Conservation (phyloP, 2,888 invertebrate species). For the Thereva unica region DNA sequence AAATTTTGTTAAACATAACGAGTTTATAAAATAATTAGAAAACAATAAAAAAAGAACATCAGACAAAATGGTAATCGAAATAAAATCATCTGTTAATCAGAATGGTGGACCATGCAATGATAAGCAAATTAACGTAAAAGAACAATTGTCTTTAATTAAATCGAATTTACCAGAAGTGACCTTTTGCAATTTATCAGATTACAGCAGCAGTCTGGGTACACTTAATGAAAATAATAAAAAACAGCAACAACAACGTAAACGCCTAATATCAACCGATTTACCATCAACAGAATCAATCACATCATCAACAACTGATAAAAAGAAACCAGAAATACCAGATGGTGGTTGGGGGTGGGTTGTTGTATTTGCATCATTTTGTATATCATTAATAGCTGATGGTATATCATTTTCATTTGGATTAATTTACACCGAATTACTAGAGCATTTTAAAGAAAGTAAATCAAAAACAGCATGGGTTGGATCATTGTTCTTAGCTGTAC, state of each 20-base stretch:
- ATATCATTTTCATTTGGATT: slow-evolving; percentile 92
- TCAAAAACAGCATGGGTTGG: slow-evolving; percentile 90
- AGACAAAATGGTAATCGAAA: slow-evolving; percentile 29
- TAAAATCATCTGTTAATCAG: slow-evolving; percentile 27
- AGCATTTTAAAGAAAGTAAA: slow-evolving; percentile 79
- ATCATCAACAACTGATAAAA: slow-evolving; percentile 50
- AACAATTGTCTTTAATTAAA: slow-evolving; percentile 46
- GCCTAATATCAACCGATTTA: slow-evolving; percentile 51
- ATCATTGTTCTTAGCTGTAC: slow-evolving; percentile 86
- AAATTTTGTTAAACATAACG: not conserved
- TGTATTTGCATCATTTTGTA: slow-evolving; percentile 80
- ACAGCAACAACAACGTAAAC: slow-evolving; percentile 49
- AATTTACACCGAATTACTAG: slow-evolving; percentile 79
- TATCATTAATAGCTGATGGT: slow-evolving; percentile 90
- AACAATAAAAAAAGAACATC: not conserved
- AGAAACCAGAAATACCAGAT: slow-evolving; percentile 56
- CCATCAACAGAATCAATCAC: slow-evolving; percentile 54
- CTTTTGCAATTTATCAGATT: slow-evolving; percentile 54
- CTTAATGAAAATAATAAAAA: slow-evolving; percentile 16
- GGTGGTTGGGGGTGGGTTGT: slow-evolving; percentile 63
- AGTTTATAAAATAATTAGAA: slow-evolving; percentile 2
- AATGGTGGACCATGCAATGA: slow-evolving; percentile 45
- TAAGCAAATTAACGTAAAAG: slow-evolving; percentile 49
- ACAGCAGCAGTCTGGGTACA: slow-evolving; percentile 34
- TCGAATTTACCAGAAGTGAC: slow-evolving; percentile 55